Conservation (phyloP, 2,888 invertebrate species). For the Lasioglossum morio region DNA sequence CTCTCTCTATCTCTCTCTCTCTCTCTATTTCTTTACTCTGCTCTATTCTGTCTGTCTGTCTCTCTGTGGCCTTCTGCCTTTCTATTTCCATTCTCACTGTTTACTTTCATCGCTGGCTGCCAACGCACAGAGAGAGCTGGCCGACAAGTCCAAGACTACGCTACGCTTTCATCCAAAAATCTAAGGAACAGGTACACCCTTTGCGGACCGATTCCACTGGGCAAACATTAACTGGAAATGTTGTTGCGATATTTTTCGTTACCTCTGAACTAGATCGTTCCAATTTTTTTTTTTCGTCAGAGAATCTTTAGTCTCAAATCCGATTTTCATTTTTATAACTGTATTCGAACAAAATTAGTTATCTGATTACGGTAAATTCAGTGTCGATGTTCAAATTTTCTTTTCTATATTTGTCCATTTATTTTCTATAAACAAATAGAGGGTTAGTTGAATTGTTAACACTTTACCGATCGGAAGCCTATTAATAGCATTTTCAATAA, state of each 20-base stretch:
- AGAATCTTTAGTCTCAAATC: not conserved
- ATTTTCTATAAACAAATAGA: too few species aligned
- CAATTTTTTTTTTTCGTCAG: not conserved
- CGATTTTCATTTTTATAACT: not conserved
- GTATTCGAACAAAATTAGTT: too few species aligned
- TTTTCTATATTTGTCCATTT: too few species aligned
- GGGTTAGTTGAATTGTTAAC: too few species aligned
- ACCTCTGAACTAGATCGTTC: not conserved
- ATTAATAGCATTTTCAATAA: too few species aligned
- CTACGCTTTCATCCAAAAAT: constrained; percentile 10
- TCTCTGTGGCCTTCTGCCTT: not conserved
- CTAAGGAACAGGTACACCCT: not conserved
- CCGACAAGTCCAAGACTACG: constrained; percentile 1
- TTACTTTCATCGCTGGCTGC: constrained; percentile 21
- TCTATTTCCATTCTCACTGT: not conserved
- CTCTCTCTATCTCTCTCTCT: not conserved
- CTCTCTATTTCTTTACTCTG: not conserved
- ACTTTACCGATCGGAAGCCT: too few species aligned
- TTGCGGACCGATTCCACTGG: constrained; percentile 9
- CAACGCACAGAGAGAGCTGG: not conserved
- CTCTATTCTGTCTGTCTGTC: not conserved
- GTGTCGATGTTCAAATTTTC: too few species aligned
- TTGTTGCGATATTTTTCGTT: not conserved
- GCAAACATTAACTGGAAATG: not conserved
- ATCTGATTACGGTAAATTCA: too few species aligned